Conservation (phyloP, 2,113 vertebrate genomes). For the Amazona guildingii region DNA sequence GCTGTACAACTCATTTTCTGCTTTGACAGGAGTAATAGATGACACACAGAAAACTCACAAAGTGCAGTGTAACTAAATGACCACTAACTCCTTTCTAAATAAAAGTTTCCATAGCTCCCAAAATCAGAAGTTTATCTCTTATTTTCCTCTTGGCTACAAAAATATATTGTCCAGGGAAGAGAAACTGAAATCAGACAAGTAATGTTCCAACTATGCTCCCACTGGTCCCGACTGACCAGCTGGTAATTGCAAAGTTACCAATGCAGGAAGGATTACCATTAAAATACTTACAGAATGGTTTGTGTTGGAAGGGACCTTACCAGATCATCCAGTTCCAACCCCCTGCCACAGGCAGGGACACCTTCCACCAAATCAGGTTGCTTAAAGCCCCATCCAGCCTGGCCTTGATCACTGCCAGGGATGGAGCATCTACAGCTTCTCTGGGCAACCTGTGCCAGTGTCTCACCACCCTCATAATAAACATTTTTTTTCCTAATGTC, state of each 20-base stretch:
- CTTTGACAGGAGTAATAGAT: background rate
- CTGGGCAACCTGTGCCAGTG: background rate
- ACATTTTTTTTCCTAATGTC: background rate
- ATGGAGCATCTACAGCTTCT: background rate
- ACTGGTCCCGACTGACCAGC: background rate
- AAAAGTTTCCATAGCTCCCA: background rate
- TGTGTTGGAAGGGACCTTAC: background rate
- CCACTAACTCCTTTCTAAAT: background rate
- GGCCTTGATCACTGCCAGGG: background rate
- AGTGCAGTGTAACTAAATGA: background rate
- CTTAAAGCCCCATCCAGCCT: background rate
- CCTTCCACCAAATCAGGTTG: background rate
- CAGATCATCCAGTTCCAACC: background rate
- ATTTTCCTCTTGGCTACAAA: background rate
- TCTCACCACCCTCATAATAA: background rate
- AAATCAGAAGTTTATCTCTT: background rate
- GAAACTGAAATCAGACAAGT: background rate
- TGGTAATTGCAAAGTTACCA: background rate
- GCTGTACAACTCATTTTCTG: background rate
- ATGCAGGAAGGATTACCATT: background rate
- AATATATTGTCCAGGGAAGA: background rate
- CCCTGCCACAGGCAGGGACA: background rate
- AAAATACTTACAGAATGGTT: background rate
- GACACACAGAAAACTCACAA: background rate
- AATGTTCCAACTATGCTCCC: background rate